Base-by-base conservation (phyloP, 2,888 invertebrate species). In the Habrosyne pyritoides region DNA sequence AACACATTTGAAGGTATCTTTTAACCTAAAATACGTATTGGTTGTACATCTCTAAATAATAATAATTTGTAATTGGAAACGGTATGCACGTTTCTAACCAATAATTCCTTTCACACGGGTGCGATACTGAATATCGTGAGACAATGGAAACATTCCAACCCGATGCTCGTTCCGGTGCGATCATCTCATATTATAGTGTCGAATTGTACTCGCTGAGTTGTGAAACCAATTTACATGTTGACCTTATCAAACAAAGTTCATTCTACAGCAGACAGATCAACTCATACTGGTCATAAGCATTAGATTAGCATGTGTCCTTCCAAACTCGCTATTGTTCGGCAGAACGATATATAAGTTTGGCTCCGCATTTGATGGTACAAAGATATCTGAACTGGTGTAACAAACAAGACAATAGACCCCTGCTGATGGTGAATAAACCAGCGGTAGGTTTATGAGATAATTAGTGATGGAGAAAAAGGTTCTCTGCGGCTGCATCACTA, bases 81-180 rank as follows among this genome's bases (percentile, higher is more conserved):
- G n/a, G n/a, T n/a, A n/a, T n/a, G n/a, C n/a, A n/a, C n/a, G n/a
- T n/a, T n/a, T n/a, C n/a, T n/a, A n/a, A n/a, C n/a, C n/a, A n/a
- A n/a, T n/a, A 30, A 21, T 28, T 30, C 36, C 57, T n/a, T 28
- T 28, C 28, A 28, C 28, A 28, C 4, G 6, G 33, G n/a, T 33
- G 33, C 33, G 5, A 33, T 33, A 33, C 33, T 33, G 33, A 33
- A 33, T 33, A 5, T n/a, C 51, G 47, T 53, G 7, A 48, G 28
- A 57, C 61, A 87, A 75, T 78, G 89, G 75, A 84, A 79, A 84
- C 83, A 63, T 59, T 55, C 53, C 21, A 55, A 21, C 54, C 63
- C 61, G 68, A 83, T 77, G 84, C 75, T 80, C 84, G 87, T 89
- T 88, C 87, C 87, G 89, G 86, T 84, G 86, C 79, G 79, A 80